phyloP scores from a whole-genome alignment of 1,140 invertebrate genomes.

The Ceratosolen fusciceps region DNA sequence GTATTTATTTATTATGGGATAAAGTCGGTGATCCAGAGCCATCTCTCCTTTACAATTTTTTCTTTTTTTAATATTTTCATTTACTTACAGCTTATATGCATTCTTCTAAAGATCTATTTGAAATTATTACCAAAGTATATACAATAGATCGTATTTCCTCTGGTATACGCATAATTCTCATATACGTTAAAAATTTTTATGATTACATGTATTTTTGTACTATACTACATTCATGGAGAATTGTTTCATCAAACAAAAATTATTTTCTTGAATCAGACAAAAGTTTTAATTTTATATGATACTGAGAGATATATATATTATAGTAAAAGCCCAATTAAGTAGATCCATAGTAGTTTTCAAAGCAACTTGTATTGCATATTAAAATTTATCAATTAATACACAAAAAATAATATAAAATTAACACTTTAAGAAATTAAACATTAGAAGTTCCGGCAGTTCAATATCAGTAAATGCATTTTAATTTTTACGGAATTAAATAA shows the following conservation, averaged over 20 bases:
- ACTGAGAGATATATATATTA: background rate
- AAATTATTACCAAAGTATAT: too few relatives aligned
- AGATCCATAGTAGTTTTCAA: too few relatives aligned
- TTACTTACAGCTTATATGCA: too few relatives aligned
- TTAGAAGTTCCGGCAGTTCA: too few relatives aligned
- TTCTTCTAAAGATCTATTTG: too few relatives aligned
- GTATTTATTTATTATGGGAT: background rate
- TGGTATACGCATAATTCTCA: background rate
- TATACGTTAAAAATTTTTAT: constrained; percentile 12
- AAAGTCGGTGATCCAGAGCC: constrained; percentile 17
- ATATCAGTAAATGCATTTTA: too few relatives aligned
- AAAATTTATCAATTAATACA: too few relatives aligned
- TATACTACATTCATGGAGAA: constrained; percentile 5
- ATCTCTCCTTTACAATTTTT: too few relatives aligned
- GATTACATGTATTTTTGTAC: constrained; percentile 20
- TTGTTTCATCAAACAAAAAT: constrained; percentile 14
- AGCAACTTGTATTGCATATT: too few relatives aligned
- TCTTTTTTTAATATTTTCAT: background rate
- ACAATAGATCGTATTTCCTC: background rate
- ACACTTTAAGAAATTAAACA: too few relatives aligned
- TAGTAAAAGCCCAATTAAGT: background rate
- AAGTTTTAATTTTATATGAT: background rate
- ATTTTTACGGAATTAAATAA: too few relatives aligned
- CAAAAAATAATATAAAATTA: too few relatives aligned
- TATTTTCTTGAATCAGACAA: constrained; percentile 15